Evolutionary conservation across 2,888 invertebrate genomes (phyloP).

Genomic region (Macrophya annulata): DNA sequence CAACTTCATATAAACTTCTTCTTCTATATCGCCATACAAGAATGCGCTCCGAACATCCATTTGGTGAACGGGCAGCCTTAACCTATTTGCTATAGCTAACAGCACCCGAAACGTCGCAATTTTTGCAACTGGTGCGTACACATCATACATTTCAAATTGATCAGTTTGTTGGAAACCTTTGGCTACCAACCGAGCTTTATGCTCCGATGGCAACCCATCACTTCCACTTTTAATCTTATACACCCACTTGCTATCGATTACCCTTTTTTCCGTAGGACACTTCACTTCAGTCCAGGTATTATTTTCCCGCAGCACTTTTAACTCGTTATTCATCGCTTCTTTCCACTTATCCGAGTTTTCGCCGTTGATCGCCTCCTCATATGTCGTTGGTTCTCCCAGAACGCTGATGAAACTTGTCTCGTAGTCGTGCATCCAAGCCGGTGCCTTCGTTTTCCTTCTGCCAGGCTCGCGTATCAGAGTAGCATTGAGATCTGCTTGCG

Average conservation of each 20-base stretch:
- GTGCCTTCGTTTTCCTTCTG: not conserved
- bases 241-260: not conserved
- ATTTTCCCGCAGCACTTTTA: conserved; percentile 41
- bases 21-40: conserved; percentile 61
- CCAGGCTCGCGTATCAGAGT: not conserved
- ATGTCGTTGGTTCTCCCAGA: not conserved
- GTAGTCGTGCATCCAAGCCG: not conserved
- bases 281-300: conserved; percentile 49
- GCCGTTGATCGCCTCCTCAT: conserved; percentile 29
- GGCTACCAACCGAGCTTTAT: not conserved
- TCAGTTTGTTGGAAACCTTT: conserved; percentile 59
- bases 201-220: not conserved
- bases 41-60: conserved; percentile 63
- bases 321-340: conserved; percentile 51
- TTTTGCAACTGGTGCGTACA: conserved; percentile 65
- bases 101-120: conserved; percentile 62
- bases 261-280: not conserved
- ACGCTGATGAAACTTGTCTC: not conserved
- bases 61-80: conserved; percentile 58
- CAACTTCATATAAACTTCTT: conserved; percentile 58
- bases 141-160: conserved; percentile 49
- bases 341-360: conserved; percentile 41
- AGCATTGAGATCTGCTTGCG: not conserved
- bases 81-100: conserved; percentile 61
- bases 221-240: not conserved